These are phyloP conservation scores for Aphelenchoides fujianensis DNA, from an alignment of 1,140 invertebrate genomes.

Conservation along the genomic window DNA sequence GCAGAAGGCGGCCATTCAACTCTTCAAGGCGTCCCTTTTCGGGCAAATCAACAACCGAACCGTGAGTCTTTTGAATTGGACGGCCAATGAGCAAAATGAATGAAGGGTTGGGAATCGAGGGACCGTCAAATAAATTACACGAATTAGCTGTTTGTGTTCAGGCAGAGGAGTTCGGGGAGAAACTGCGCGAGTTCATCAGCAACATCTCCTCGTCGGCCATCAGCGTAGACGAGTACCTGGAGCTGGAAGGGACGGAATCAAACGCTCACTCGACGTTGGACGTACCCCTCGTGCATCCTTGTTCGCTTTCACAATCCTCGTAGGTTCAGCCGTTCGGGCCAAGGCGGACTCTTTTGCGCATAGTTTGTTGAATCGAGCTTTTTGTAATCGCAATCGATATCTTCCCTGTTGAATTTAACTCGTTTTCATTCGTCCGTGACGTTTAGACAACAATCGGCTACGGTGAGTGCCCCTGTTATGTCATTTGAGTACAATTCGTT, in stretches of 20 bases:
- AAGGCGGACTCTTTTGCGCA: conserved; percentile 4
- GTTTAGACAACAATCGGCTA: conserved; percentile 53
- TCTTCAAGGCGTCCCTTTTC: conserved; percentile 22
- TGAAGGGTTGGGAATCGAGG: too few species aligned
- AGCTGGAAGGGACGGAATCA: conserved; percentile 26
- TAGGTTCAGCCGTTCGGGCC: conserved; percentile 1
- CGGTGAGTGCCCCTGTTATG: too few species aligned
- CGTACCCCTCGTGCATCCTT: background rate
- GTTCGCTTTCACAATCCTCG: background rate
- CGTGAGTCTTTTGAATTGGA: conserved; percentile 15
- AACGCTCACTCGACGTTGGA: background rate
- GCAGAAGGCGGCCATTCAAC: conserved; percentile 30
- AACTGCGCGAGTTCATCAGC: conserved; percentile 41
- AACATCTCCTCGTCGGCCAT: conserved; percentile 48
- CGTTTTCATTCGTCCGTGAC: too few species aligned
- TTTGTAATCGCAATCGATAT: too few species aligned
- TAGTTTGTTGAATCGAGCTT: background rate
- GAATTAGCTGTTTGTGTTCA: conserved; percentile 33
- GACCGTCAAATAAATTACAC: conserved; percentile 6
- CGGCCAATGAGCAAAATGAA: too few species aligned
- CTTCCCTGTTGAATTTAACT: too few species aligned
- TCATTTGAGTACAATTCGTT: conserved; percentile 48
- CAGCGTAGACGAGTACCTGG: conserved; percentile 49
- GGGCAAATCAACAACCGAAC: background rate
- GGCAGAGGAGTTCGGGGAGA: conserved; percentile 42